Percentiles rank a stretch among this genome's conserved stretches.
These are phyloP conservation scores for Macaca fascicularis DNA, from an alignment of 2,113 vertebrate genomes.

Conservation along the genomic window T2T-MFA8v1.1 NC_088376.1:63563501-63564000, in stretches of 20 bases:
- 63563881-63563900: no score
- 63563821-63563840: no score
- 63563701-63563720: not conserved
- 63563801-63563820: no score
- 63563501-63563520: not conserved
- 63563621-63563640: not conserved
- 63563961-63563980: no score
- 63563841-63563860: no score
- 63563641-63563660: not conserved
- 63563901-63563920: no score
- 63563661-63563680: not conserved
- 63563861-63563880: no score
- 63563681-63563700: not conserved
- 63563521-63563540: not conserved
- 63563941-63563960: no score
- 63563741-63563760: not conserved
- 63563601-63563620: not conserved
- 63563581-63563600: not conserved
- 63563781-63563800: no score
- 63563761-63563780: no score
- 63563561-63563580: not conserved
- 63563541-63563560: not conserved
- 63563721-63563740: not conserved
- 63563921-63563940: no score
- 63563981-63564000: no score